These are phyloP conservation scores for Rhynchophorus ferrugineus DNA, from an alignment of 1,140 invertebrate genomes.

Conservation along the genomic window DNA sequence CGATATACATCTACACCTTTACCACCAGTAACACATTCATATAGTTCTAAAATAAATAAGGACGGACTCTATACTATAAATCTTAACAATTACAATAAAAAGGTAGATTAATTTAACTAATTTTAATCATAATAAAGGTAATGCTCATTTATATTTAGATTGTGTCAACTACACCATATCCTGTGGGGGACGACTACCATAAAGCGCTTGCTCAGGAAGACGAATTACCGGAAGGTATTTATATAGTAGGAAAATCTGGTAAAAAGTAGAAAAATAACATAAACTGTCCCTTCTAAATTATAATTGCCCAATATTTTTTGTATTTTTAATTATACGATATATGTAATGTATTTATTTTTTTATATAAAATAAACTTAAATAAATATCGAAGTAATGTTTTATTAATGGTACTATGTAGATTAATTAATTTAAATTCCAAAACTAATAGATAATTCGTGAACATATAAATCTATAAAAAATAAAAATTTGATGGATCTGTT, in stretches of 20 bases:
- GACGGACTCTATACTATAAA: conserved; percentile 3
- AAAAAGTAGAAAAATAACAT: not conserved
- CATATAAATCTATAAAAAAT: too few relatives aligned
- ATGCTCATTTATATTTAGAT: conserved; percentile 4
- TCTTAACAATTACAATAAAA: conserved; percentile 4
- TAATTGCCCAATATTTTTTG: too few relatives aligned
- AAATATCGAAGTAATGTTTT: too few relatives aligned
- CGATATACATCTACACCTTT: conserved; percentile 13
- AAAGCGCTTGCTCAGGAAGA: conserved; percentile 14
- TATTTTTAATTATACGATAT: too few relatives aligned
- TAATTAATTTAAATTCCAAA: too few relatives aligned
- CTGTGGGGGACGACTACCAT: conserved; percentile 4
- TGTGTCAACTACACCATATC: conserved; percentile 3
- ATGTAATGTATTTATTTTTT: too few relatives aligned
- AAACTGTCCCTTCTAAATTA: not conserved
- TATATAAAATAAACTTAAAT: too few relatives aligned
- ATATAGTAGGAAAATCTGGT: conserved; percentile 16
- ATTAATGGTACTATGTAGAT: too few relatives aligned
- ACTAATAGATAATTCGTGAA: too few relatives aligned
- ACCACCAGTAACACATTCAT: conserved; percentile 7
- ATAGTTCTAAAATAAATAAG: conserved; percentile 1
- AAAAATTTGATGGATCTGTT: too few relatives aligned
- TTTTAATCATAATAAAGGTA: not conserved
- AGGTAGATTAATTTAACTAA: conserved; percentile 6
- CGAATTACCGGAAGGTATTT: conserved; percentile 18